Percentiles rank a stretch among this genome's conserved stretches.
Evolutionary conservation across 2,113 vertebrate species (phyloP).

Genomic region (Esox niger): DNA sequence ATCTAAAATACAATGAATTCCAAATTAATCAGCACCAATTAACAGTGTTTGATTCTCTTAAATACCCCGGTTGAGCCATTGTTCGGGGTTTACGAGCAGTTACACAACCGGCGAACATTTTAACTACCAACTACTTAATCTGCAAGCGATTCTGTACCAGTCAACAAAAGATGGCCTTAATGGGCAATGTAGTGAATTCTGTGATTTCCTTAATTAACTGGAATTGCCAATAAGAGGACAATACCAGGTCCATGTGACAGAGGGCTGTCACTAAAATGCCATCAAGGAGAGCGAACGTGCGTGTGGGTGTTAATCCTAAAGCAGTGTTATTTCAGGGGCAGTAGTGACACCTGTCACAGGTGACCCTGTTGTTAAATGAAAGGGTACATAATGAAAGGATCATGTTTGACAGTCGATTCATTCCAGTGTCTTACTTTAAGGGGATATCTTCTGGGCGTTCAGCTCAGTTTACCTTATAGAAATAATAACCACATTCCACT

Average conservation of each 20-base stretch:
- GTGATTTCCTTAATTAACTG: constrained; percentile 19
- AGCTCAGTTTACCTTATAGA: neutral
- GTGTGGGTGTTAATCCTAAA: neutral
- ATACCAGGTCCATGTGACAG: neutral
- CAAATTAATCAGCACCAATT: no score
- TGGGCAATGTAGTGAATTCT: neutral
- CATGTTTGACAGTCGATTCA: neutral
- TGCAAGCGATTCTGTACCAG: constrained; percentile 41
- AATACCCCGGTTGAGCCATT: no score
- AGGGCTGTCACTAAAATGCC: neutral
- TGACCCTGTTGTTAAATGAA: neutral
- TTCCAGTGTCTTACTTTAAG: neutral
- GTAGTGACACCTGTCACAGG: neutral
- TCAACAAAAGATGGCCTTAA: neutral
- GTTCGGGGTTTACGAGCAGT: no score
- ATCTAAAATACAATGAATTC: no score
- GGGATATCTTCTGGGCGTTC: neutral
- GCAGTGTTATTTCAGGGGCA: neutral
- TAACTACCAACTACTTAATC: constrained; percentile 49
- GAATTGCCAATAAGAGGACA: constrained; percentile 35
- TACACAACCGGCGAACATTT: constrained; percentile 20
- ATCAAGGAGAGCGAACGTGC: neutral
- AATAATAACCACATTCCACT: no score
- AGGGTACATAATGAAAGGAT: neutral
- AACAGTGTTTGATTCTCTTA: no score